Base-by-base conservation (phyloP, 2,888 invertebrate species). In the Spicauda simplicius region DNA sequence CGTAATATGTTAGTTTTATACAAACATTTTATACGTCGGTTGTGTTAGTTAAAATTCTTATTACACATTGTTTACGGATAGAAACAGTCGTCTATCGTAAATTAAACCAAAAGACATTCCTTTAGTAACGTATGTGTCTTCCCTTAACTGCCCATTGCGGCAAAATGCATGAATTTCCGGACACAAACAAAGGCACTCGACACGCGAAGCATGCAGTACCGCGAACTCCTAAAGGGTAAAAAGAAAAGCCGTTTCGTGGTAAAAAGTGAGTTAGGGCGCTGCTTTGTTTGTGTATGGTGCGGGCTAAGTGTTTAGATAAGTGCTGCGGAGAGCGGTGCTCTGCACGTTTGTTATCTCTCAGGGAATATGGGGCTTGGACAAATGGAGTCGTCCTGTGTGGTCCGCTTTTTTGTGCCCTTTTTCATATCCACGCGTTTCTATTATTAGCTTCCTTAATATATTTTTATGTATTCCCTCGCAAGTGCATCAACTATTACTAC, bases 281-380 rank as follows among this genome's bases (percentile, higher is more conserved):
- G 87, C 87, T 88, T 89, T 93, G 91, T 92, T 92, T 92, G 89
- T 91, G 86, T 87, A 87, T 83, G 85, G 88, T 82, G 84, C 84
- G 86, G 85, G 87, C 86, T 88, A 88, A 92, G 93, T 92, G 93
- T 92, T 93, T 93, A 90, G 90, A 91, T 92, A 93, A 93, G 91
- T 91, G 91, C 86, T 86, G 83, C 84, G 81, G 86, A 88, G 90
- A 88, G 88, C 84, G 80, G 61, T 69, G 70, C 73, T 73, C 71
- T 81, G 85, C 85, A 80, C 90, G 90, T 90, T 88, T 90, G 91
- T 91, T 92, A 92, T 91, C 91, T 91, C 86, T 85, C 79, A 79
- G 85, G 84, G 86, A 87, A 86, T 82, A 80, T 73, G 80, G 77
- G 80, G 81, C 80, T 79, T 86, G 81, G 88, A 86, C 90, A 89